phyloP scores from a whole-genome alignment of 2,888 invertebrate species.

The Eremobia ochroleuca region DNA sequence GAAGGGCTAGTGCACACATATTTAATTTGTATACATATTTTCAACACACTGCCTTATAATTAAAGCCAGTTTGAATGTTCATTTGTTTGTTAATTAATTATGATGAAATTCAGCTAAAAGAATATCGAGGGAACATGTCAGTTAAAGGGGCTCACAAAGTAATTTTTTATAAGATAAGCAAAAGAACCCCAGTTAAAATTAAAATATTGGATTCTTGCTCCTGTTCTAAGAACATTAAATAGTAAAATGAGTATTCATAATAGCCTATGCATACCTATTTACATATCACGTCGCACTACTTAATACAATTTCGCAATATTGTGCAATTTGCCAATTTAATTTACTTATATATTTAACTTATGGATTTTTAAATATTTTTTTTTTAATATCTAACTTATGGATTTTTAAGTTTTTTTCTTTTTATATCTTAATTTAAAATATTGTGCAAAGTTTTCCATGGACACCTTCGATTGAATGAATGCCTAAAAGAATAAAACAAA shows the following conservation, averaged over 20 bases:
- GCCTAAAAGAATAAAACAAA: not conserved
- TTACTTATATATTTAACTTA: not conserved
- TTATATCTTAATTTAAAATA: not conserved
- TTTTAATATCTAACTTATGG: not conserved
- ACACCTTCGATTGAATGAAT: not conserved
- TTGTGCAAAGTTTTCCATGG: not conserved
- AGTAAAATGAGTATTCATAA: not conserved
- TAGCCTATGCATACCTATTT: not conserved
- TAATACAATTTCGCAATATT: conserved; percentile 39
- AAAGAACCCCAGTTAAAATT: not conserved
- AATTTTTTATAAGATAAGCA: not conserved
- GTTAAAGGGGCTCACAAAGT: too few species aligned
- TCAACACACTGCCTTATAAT: not conserved
- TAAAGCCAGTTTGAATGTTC: not conserved
- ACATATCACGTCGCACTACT: conserved; percentile 4
- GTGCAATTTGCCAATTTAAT: conserved; percentile 3
- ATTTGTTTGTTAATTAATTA: not conserved
- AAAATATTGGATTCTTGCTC: conserved; percentile 12
- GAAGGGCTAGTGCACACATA: not conserved
- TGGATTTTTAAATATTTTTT: not conserved
- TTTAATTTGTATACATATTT: not conserved
- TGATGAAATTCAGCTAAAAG: not conserved
- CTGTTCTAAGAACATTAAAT: conserved; percentile 19
- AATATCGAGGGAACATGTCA: not conserved
- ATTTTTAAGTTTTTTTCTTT: not conserved